Base-by-base conservation (phyloP, 2,113 vertebrate genomes). In the Tetrao urogallus region DNA sequence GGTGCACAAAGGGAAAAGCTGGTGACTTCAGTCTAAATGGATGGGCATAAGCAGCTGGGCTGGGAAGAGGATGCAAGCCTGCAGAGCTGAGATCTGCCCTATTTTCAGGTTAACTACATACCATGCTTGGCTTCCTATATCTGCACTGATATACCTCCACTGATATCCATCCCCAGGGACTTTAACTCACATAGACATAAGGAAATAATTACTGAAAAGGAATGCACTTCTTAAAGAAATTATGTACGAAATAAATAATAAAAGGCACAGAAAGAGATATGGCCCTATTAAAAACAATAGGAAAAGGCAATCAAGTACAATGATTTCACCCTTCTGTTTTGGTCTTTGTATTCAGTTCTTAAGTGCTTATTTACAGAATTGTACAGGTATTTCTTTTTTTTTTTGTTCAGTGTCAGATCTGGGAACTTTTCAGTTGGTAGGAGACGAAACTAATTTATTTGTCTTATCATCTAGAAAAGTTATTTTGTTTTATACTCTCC, bases 221-320 rank as follows among this genome's bases (percentile, higher is more conserved):
- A 76, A 87, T 5, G 1, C 22, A 60, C 45, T 89, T 89, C 25
- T 82, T 3, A 73, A 71, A 87, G 7, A 92, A 88, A 70, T 16
- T 0, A 43, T 56, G 91, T 73, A n/a, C n/a, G 45, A 50, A 90
- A 75, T 6, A 69, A 93, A 76, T 25, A 17, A 18, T 4, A 82
- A 27, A 86, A 78, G 21, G 21, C 50, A 91, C 18, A 80, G 60
- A 54, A 89, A 52, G 20, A 42, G 38, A 90, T 47, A 74, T 1
- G 8, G 28, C 22, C 88, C 25, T 50, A 81, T 12, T 77, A 89
- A 88, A 96, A 89, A 86, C 21, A 0, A 57, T 1, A 2, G 48
- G 34, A 52, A 89, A 77, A 86, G 20, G 45, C 91, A 85, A 86
- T 56, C 6, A 88, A 92, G 86, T 82, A 6, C 15, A 67, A 77